Base-by-base conservation (phyloP, 2,797 vertebrate genomes). In the Melopsittacus undulatus region DNA sequence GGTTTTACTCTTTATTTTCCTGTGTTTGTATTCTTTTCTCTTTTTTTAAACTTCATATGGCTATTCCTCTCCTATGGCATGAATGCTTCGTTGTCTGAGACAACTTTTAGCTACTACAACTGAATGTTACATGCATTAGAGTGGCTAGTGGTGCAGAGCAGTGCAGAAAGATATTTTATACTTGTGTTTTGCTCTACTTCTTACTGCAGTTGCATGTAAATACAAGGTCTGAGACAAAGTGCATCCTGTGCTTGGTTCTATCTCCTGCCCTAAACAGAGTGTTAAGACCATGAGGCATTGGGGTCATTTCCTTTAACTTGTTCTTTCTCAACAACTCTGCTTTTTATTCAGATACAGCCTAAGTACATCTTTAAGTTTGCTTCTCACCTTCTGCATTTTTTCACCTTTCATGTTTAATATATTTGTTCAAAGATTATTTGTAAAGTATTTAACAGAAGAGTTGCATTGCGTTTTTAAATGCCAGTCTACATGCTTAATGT, bases 71-170 rank as follows among this genome's bases (percentile, higher is more conserved):
- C 22, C 26, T 63, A 22, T 49, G 77, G 38, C 76, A 83, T 57
- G 74, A 89, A 85, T 1, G 17, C 73, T 94, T 88, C 38, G 27
- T 64, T 90, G 20, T 63, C 57, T 75, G 15, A 72, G 43, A 27
- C 42, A 78, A 27, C 43, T n/a, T 72, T 56, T 61, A 52, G 45
- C 52, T 79, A 16, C 9, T 61, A 16, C 4, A 14, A 36, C 30
- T 73, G 46, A 56, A 72, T 15, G 9, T 40, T 68, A 3, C 3
- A 26, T 61, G 27, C 34, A 54, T 79, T 89, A 63, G 67, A 87
- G 23, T 0, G 0, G 16, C 4, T 68, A 0, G 18, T 40, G 64
- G 26, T 20, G 11, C 42, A 88, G 27, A 87, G 59, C 21, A 64
- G 26, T 27, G 36, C 56, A 74, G 73, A 80, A 74, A 77, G 9